Percentiles rank a stretch among this genome's conserved stretches.
Conservation (phyloP, 1,140 invertebrate species). For the Gonioctena quinquepunctata region DNA sequence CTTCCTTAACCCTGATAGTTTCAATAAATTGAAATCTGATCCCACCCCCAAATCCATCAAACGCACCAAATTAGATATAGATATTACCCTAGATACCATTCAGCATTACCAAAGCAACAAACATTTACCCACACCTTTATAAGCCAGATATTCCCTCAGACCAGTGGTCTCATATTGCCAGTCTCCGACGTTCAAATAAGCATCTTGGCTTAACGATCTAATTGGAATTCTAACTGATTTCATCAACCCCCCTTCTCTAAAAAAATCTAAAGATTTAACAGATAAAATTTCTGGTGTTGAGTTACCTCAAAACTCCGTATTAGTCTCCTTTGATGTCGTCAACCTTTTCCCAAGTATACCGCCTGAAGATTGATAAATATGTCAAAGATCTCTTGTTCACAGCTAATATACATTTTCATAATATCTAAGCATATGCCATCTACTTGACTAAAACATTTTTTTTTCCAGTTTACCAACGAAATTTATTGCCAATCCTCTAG, state of each 20-base stretch:
- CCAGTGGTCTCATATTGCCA: background rate
- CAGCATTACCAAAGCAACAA: background rate
- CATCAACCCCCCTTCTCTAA: background rate
- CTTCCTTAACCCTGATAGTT: background rate
- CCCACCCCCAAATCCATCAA: background rate
- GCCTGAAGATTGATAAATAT: too few relatives aligned
- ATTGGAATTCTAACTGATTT: background rate
- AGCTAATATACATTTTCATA: background rate
- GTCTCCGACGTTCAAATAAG: background rate
- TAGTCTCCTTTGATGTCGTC: too few relatives aligned
- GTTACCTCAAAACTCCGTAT: background rate
- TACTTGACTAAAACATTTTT: background rate
- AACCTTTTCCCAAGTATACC: too few relatives aligned
- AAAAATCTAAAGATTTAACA: too few relatives aligned
- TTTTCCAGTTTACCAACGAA: background rate
- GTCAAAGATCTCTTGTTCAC: background rate
- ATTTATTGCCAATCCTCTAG: background rate
- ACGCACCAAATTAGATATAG: background rate
- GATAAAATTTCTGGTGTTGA: background rate
- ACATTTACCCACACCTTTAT: background rate
- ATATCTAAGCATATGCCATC: background rate
- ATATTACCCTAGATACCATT: background rate
- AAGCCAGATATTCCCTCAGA: background rate
- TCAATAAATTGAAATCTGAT: background rate
- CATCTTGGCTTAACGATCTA: background rate